Conservation (phyloP, 2,888 invertebrate species). For the Clanis bilineata region DNA sequence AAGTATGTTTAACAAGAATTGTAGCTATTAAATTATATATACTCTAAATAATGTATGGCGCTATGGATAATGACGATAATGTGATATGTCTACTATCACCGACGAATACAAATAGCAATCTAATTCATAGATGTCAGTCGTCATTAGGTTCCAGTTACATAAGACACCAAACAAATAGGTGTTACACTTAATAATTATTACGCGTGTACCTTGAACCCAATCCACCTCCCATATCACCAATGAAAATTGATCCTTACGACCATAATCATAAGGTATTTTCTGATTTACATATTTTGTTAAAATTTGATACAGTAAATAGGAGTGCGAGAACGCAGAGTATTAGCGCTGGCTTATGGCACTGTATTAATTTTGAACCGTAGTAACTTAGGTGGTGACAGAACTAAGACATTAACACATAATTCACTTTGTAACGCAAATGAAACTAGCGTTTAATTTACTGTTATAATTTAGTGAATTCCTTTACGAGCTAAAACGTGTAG, state of each 20-base stretch:
- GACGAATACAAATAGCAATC: slow-evolving; percentile 32
- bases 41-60: too few species aligned
- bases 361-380: slow-evolving; percentile 83
- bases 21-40: too few species aligned
- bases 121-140: slow-evolving; percentile 73
- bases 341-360: slow-evolving; percentile 80
- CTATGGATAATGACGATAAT: too few species aligned
- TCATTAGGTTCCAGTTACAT: slow-evolving; percentile 77
- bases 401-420: slow-evolving; percentile 81
- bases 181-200: slow-evolving; percentile 76
- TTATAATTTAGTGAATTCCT: slow-evolving; percentile 80
- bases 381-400: slow-evolving; percentile 81
- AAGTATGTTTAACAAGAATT: too few species aligned
- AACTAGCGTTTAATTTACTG: slow-evolving; percentile 80
- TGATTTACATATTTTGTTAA: slow-evolving; percentile 38
- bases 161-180: slow-evolving; percentile 79
- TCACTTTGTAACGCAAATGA: slow-evolving; percentile 81
- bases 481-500: slow-evolving; percentile 41
- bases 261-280: slow-evolving; percentile 35
- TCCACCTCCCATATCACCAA: slow-evolving; percentile 24
- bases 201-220: slow-evolving; percentile 51
- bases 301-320: slow-evolving; percentile 77
- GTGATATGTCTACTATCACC: background rate
- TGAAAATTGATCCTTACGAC: slow-evolving; percentile 34
- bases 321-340: slow-evolving; percentile 68